These are phyloP conservation scores for Parascotia fuliginaria DNA, from an alignment of 2,888 invertebrate genomes.

Conservation along the genomic window DNA sequence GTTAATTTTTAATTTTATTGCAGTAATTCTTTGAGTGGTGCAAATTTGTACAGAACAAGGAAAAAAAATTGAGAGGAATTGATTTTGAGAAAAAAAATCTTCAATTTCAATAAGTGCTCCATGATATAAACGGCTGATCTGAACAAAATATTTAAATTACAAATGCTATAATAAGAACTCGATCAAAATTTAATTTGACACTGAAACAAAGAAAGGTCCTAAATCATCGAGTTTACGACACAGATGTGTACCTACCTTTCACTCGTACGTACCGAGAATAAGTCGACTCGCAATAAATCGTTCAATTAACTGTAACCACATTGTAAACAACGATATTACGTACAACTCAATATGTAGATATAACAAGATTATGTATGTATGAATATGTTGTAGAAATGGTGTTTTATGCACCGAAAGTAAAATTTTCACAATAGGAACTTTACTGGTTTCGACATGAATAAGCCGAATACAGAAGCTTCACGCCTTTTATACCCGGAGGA, in stretches of 20 bases:
- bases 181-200: background rate
- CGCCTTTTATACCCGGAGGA: too few species aligned
- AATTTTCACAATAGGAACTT: too few species aligned
- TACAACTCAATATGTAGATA: background rate
- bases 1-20: too few species aligned
- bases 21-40: too few species aligned
- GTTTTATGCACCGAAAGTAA: too few species aligned
- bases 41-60: too few species aligned
- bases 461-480: too few species aligned
- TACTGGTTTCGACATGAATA: too few species aligned
- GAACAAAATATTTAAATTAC: background rate
- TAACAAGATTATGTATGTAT: too few species aligned
- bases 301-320: slow-evolving; percentile 4
- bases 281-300: background rate
- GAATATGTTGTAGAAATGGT: too few species aligned
- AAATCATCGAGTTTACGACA: background rate
- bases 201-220: background rate
- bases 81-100: too few species aligned
- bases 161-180: background rate
- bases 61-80: too few species aligned
- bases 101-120: background rate
- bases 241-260: background rate
- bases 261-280: background rate
- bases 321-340: background rate
- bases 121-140: background rate